phyloP scores from a whole-genome alignment of 2,113 vertebrate species.

The Chascanopsetta lugubris region DNA sequence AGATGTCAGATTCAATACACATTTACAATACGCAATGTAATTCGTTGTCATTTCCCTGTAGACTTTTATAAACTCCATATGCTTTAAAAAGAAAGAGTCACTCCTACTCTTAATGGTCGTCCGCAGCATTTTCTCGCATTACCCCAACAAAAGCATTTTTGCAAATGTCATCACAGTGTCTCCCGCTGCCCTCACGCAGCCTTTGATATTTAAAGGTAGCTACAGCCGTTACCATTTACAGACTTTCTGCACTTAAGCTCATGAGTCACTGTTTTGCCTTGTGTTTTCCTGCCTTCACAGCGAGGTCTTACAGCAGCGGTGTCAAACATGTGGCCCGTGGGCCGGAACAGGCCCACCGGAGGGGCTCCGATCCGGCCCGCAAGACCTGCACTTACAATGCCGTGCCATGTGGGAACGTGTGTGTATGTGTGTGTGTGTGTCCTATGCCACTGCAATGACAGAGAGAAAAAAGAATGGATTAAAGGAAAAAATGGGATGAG shows the following conservation, averaged over 20 bases:
- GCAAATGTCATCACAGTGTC: slow-evolving; percentile 26
- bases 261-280: slow-evolving; percentile 8
- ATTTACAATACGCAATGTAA: too few relatives aligned
- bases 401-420: not conserved
- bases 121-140: not conserved
- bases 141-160: slow-evolving; percentile 19
- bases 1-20: too few relatives aligned
- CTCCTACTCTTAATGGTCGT: slow-evolving; percentile 10
- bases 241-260: not conserved
- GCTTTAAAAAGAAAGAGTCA: too few relatives aligned
- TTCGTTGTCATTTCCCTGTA: too few relatives aligned
- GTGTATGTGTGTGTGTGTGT: too few relatives aligned
- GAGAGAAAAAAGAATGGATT: too few relatives aligned
- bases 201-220: slow-evolving; percentile 17
- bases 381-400: too few relatives aligned
- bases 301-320: too few relatives aligned
- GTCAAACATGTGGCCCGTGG: too few relatives aligned
- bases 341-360: too few relatives aligned
- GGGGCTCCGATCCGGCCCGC: too few relatives aligned
- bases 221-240: not conserved
- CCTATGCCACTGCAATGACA: too few relatives aligned
- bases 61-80: not conserved
- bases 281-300: slow-evolving; percentile 25
- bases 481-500: not conserved
- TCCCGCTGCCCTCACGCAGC: slow-evolving; percentile 18